Base-by-base conservation (phyloP, 2,113 vertebrate genomes). In the Talpa occidentalis region DNA sequence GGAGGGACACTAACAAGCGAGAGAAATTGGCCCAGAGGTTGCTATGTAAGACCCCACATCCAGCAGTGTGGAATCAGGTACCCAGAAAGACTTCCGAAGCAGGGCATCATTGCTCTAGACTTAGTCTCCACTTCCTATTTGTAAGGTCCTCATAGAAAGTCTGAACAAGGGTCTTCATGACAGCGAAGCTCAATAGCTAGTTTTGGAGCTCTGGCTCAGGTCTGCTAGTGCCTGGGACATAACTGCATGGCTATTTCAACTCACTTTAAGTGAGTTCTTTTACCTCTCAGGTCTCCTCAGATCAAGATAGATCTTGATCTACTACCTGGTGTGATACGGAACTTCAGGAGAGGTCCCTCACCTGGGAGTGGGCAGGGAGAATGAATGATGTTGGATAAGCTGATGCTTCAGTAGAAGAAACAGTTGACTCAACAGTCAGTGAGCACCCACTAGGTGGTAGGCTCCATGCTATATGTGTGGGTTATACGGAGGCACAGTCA, bases 401-500 rank as follows among this genome's bases (percentile, higher is more conserved):
- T 10, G 35, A 6, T 0, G 22, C 44, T 88, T 52, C 64, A 35
- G 59, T 17, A 67, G n/a, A n/a, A 4, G 35, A 9, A 26, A 76
- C 28, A 44, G 37, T 67, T 22, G 49, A 9, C 49, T 49, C 49
- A 19, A 15, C 6, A 54, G 32, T 22, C 47, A 2, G 16, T 14
- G 54, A 74, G 30, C 62, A 67, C 62, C 10, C 6, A 28, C 35
- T 26, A 54, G 19, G 32, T 0, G 0, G 24, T 24, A n/a, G 19
- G 42, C 17, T 21, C 30, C 0, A 15, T 2, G 64, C 64, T 40
- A 1, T 2, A 7, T 40, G 90, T 14, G 4, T 54, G 40, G 52
- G 24, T 30, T 30, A n/a, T 44, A 54, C 9, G 3, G 1, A 5
- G 40, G 62, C 1, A 59, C 5, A 0, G 26, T 2, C 22, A 35